Conservation (phyloP, 2,113 vertebrate species). For the Gila orcuttii region DNA sequence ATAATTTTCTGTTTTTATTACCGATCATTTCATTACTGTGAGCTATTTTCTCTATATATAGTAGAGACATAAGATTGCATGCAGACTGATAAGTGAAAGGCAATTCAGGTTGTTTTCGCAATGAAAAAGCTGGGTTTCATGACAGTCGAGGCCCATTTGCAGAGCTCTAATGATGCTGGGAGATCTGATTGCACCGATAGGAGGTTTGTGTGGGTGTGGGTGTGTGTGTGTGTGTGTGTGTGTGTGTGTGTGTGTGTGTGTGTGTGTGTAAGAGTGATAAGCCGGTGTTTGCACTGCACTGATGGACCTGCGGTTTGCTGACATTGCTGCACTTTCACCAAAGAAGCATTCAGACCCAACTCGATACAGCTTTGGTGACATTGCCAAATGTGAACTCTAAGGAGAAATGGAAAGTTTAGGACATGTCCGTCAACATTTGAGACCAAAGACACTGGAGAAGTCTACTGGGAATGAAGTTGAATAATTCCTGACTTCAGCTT, state of each 20-base stretch:
- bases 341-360: background rate
- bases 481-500: conserved; percentile 37
- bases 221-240: conserved; percentile 64
- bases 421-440: conserved; percentile 17
- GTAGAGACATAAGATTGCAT: conserved; percentile 48
- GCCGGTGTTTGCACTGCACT: conserved; percentile 54
- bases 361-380: conserved; percentile 7
- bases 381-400: conserved; percentile 39
- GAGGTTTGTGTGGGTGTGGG: conserved; percentile 68
- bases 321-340: conserved; percentile 44
- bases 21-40: background rate
- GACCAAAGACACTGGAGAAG: conserved; percentile 30
- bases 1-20: conserved; percentile 22
- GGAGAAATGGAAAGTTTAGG: conserved; percentile 47
- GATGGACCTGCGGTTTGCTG: conserved; percentile 32
- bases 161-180: conserved; percentile 68
- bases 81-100: conserved; percentile 51
- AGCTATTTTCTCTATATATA: conserved; percentile 31
- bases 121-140: conserved; percentile 62
- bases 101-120: conserved; percentile 52
- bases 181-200: conserved; percentile 74
- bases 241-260: conserved; percentile 72
- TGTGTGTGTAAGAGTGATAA: conserved; percentile 71
- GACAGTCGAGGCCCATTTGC: conserved; percentile 56
- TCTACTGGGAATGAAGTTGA: conserved; percentile 1